Percentiles rank a stretch among this genome's conserved stretches.
Conservation (phyloP, 37 sponge, comb jelly and placozoan species). For the Ianthella basta region DNA sequence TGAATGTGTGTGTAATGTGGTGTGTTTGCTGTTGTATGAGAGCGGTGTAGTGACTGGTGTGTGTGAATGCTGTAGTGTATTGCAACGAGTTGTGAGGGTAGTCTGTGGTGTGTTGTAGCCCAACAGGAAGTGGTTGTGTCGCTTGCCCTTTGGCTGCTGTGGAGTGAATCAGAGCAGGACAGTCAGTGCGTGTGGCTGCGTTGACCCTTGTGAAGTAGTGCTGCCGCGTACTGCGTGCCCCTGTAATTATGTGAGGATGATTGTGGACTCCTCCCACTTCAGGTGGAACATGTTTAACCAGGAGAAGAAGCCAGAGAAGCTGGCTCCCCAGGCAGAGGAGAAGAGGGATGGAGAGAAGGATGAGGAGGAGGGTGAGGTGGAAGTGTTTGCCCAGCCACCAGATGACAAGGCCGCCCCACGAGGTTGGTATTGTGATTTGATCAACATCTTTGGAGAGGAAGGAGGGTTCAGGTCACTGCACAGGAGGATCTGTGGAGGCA, state of each 20-base stretch:
- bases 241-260: neutral
- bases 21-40: neutral
- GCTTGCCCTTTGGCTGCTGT: neutral
- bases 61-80: too few species aligned
- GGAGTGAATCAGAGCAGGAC: neutral
- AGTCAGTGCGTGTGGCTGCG: neutral
- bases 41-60: too few species aligned
- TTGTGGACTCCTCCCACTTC: neutral
- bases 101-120: too few species aligned
- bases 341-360: too few species aligned
- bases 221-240: too few species aligned
- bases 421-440: slow-evolving; percentile 91
- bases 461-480: slow-evolving; percentile 82
- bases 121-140: too few species aligned
- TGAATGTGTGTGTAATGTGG: slow-evolving; percentile 33
- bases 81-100: too few species aligned
- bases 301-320: neutral
- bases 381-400: neutral
- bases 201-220: neutral
- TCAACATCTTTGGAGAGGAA: slow-evolving; percentile 85
- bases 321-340: neutral
- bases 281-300: slow-evolving; percentile 26
- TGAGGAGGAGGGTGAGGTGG: too few species aligned
- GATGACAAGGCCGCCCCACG: slow-evolving; percentile 32
- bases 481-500: slow-evolving; percentile 54